phyloP scores from a whole-genome alignment of 1,140 invertebrate species.

The Zaprionus gabonicus region DNA sequence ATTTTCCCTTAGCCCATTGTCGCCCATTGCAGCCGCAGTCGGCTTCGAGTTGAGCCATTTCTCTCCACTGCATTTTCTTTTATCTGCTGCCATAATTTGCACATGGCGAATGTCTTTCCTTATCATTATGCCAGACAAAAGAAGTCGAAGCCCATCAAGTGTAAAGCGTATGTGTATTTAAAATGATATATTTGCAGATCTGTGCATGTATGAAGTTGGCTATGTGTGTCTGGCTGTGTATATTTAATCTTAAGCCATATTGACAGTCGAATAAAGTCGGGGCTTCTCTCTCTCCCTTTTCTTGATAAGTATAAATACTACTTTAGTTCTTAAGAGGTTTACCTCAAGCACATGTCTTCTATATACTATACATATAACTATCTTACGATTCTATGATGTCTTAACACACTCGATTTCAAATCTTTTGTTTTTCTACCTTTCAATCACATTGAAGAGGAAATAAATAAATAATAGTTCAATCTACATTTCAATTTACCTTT shows the following conservation, averaged over 20 bases:
- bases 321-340: neutral
- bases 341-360: neutral
- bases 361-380: neutral
- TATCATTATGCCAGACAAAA: conserved; percentile 8
- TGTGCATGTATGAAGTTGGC: neutral
- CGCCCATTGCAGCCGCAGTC: neutral
- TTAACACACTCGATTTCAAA: neutral
- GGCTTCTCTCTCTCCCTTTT: neutral
- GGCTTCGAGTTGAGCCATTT: conserved; percentile 10
- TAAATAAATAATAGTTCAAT: neutral
- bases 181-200: conserved; percentile 6
- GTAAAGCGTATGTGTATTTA: neutral
- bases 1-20: neutral
- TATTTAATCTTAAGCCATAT: neutral
- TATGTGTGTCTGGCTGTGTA: neutral
- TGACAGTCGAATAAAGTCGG: neutral
- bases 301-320: conserved; percentile 5
- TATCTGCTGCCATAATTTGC: conserved; percentile 2
- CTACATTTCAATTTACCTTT: neutral
- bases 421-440: neutral
- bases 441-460: neutral
- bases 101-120: neutral
- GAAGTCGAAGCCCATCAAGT: conserved; percentile 1
- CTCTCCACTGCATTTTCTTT: conserved; percentile 11
- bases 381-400: neutral